Evolutionary conservation across 2,888 invertebrate genomes (phyloP), one percentile per base, ranked within the genome.

Genomic region (Tethea ocularis): DNA sequence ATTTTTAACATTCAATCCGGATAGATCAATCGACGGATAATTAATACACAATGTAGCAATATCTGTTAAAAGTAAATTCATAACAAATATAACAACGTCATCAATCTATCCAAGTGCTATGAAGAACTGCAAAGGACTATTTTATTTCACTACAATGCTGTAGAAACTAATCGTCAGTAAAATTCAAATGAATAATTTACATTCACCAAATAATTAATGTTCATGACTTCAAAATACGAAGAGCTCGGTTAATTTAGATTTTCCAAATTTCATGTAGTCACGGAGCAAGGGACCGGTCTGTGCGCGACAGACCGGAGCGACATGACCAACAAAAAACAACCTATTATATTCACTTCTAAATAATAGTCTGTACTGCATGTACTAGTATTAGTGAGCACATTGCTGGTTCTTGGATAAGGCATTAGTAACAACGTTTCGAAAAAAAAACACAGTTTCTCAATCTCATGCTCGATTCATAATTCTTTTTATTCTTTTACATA

Each of bases 191-290:
- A 33, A 13, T 33, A 3, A 33, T 33, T 33, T 33, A 33, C 13
- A 33, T 13, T 33, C 17, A 17, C 17, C 6, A n/a, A 41, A 7
- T 41, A 46, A 10, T 10, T 17, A 46, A 46, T 46, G 46, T 46
- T 46, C 17, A 46, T 46, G 17, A 46, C 20, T 46, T 20, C 10
- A 20, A 2, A 20, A 46, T 20, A 46, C 10, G 46, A 46, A 46
- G 51, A 51, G 46, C 33, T 38, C 38, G 56, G 51, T 24, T 53
- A 36, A 54, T 64, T 68, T 73, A 68, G 77, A 79, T 75, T 81
- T 10, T 79, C 72, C 71, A 76, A 82, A 83, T 79, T 83, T 81
- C 75, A 81, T 83, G 71, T 67, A 80, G 84, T 87, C 84, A 84
- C 81, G 82, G 77, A 75, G 67, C 74, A 59, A 64, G 36, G 38